A percentile compares a stretch with the other conserved stretches of the same genome.
Evolutionary conservation across 2,113 vertebrate genomes (phyloP).

Genomic region (Cynocephalus volans): DNA sequence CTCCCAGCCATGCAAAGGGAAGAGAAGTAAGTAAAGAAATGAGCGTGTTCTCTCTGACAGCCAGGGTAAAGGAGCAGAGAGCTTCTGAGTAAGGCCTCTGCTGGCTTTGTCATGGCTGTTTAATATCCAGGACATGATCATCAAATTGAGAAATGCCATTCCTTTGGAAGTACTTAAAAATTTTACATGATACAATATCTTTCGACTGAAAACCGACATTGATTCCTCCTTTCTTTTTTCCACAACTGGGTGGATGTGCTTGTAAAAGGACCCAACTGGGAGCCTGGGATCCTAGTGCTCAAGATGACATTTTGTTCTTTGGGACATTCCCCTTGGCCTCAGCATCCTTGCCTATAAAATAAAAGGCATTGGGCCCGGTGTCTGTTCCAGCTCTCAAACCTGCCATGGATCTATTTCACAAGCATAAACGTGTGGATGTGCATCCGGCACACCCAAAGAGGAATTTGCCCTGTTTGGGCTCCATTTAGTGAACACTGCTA

Average conservation of each 20-base stretch:
- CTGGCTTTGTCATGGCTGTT: neutral
- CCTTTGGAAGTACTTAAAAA: neutral
- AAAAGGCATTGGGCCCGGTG: neutral
- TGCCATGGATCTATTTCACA: conserved; percentile 35
- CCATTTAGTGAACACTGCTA: neutral
- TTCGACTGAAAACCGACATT: neutral
- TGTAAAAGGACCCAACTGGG: neutral
- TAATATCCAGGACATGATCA: neutral
- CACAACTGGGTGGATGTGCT: neutral
- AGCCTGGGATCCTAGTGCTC: neutral
- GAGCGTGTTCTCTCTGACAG: neutral
- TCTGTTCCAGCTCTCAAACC: conserved; percentile 50
- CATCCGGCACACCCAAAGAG: conserved; percentile 16
- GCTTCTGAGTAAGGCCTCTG: neutral
- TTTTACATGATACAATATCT: neutral
- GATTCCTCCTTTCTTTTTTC: neutral
- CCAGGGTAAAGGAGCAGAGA: neutral
- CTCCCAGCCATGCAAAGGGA: neutral
- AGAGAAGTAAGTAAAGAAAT: neutral
- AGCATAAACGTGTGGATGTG: conserved; percentile 13
- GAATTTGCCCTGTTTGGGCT: neutral
- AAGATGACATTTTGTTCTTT: neutral
- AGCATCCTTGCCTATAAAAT: neutral
- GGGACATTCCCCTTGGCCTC: conserved; percentile 8
- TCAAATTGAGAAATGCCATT: neutral